phyloP scores from a whole-genome alignment of 2,888 invertebrate genomes.

The Protophormia terraenovae region DNA sequence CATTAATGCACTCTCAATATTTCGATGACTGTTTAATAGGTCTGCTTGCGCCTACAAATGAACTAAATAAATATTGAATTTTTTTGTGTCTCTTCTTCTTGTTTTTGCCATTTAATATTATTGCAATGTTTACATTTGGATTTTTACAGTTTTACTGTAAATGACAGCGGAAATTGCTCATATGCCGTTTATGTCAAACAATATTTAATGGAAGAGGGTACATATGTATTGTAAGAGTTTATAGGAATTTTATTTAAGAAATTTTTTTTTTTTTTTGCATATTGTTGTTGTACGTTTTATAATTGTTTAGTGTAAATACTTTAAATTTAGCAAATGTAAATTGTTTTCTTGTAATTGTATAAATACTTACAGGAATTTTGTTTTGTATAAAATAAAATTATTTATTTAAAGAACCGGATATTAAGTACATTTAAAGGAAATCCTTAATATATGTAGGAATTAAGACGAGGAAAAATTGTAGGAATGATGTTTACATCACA shows the following conservation, averaged over 20 bases:
- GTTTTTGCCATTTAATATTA: neutral
- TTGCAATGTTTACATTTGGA: slow-evolving; percentile 62
- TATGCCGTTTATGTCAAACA: slow-evolving; percentile 62
- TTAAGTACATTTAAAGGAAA: neutral
- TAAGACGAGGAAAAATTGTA: too few relatives aligned
- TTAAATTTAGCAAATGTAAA: neutral
- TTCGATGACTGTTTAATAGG: slow-evolving; percentile 65
- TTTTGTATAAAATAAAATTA: neutral
- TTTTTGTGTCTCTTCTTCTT: neutral
- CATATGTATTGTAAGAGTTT: neutral
- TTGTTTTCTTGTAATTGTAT: neutral
- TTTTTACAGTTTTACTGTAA: slow-evolving; percentile 42
- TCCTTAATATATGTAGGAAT: too few relatives aligned
- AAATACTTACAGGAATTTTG: neutral
- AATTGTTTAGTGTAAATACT: neutral
- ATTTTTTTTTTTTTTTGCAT: neutral
- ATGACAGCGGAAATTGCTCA: slow-evolving; percentile 69
- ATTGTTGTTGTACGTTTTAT: neutral
- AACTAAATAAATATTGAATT: neutral
- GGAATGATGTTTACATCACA: too few relatives aligned
- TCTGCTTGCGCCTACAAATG: slow-evolving; percentile 25
- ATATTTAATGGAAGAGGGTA: slow-evolving; percentile 47
- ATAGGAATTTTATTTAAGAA: neutral
- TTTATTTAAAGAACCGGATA: slow-evolving; percentile 15
- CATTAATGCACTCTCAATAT: slow-evolving; percentile 66